These are phyloP conservation scores for Herpetotheres cachinnans DNA, from an alignment of 2,113 vertebrate genomes.

Conservation along the genomic window DNA sequence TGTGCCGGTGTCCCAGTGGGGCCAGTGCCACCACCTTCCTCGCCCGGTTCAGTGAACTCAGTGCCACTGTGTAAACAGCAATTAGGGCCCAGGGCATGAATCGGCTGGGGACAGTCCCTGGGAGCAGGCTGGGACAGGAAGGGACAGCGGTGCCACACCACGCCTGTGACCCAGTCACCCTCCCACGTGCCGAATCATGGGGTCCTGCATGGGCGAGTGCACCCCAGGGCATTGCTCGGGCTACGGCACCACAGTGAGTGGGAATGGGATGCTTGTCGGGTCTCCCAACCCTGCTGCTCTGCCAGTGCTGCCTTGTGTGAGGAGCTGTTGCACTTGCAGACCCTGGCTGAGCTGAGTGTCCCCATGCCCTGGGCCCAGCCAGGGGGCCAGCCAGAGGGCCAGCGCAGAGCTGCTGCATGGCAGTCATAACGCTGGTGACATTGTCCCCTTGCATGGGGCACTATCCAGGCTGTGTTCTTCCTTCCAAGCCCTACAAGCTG, in stretches of 20 bases:
- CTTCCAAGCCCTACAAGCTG: neutral
- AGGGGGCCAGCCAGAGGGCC: neutral
- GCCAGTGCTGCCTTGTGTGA: neutral
- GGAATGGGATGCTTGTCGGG: rapidly evolving
- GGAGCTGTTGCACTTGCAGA: neutral
- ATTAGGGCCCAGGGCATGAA: constrained; percentile 12
- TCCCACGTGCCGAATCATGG: rapidly evolving
- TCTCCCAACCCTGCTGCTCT: neutral
- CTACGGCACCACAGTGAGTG: rapidly evolving
- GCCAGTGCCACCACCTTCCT: neutral
- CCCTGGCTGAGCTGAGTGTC: neutral
- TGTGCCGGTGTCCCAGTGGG: neutral
- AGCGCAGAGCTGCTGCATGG: neutral
- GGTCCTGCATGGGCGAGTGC: rapidly evolving
- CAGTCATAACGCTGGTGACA: neutral
- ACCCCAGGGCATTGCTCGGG: rapidly evolving
- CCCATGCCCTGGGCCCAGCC: rapidly evolving
- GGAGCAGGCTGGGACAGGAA: constrained; percentile 12
- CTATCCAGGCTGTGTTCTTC: neutral
- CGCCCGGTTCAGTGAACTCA: neutral
- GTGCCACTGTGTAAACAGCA: constrained; percentile 16
- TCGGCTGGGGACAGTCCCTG: neutral
- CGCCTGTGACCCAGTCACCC: neutral
- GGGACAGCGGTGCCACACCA: neutral
- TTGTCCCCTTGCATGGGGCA: neutral